Conservation (phyloP, 2,888 invertebrate species). For the Acrobasis repandana region DNA sequence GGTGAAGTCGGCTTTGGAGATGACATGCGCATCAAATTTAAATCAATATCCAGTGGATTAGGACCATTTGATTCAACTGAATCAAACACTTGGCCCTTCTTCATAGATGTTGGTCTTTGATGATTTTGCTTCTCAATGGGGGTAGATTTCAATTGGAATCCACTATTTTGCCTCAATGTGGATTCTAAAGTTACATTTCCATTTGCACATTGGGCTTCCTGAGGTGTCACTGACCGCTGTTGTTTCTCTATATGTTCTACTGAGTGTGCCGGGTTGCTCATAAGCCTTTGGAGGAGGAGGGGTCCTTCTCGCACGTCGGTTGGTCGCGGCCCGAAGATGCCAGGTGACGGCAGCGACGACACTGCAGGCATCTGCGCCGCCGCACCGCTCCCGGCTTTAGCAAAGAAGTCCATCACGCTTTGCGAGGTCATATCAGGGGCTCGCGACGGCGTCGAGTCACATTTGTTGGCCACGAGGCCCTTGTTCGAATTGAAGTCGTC, state of each 20-base stretch:
- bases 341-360: constrained; percentile 73
- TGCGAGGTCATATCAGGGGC: constrained; percentile 89
- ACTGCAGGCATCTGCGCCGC: constrained; percentile 80
- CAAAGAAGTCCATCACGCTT: constrained; percentile 94
- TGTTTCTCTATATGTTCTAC: constrained; percentile 95
- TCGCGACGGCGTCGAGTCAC: constrained; percentile 72
- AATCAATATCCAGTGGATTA: constrained; percentile 74
- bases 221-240: constrained; percentile 90
- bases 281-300: constrained; percentile 87
- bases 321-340: constrained; percentile 71
- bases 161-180: constrained; percentile 59
- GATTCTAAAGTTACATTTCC: constrained; percentile 61
- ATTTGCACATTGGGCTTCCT: constrained; percentile 71
- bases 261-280: constrained; percentile 92
- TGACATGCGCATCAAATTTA: constrained; percentile 79
- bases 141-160: constrained; percentile 67
- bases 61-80: constrained; percentile 65
- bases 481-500: constrained; percentile 90
- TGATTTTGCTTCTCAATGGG: constrained; percentile 69
- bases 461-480: constrained; percentile 58
- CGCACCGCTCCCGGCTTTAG: constrained; percentile 86
- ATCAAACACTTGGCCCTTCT: constrained; percentile 56
- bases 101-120: constrained; percentile 64
- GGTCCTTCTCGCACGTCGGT: constrained; percentile 84
- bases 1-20: constrained; percentile 83